phyloP scores from a whole-genome alignment of 1,140 invertebrate species.

The Anoplolepis gracilipes region DNA sequence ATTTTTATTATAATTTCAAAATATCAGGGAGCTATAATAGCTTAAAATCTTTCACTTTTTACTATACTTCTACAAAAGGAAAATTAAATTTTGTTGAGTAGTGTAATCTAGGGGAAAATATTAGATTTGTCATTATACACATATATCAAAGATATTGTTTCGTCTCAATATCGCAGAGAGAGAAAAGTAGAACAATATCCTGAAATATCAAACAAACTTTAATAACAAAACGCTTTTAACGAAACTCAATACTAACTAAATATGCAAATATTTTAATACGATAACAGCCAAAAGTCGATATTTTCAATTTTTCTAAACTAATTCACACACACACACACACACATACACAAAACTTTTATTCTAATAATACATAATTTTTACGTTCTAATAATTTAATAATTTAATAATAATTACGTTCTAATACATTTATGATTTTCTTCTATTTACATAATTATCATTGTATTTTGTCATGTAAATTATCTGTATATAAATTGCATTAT shows the following conservation, averaged over 20 bases:
- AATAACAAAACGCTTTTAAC: neutral
- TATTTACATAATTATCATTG: neutral
- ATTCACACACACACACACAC: neutral
- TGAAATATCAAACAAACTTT: neutral
- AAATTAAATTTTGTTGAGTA: constrained; percentile 48
- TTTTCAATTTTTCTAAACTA: neutral
- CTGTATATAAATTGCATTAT: neutral
- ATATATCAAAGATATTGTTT: constrained; percentile 7
- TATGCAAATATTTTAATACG: neutral
- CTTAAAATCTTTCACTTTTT: neutral
- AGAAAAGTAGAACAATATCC: constrained; percentile 35
- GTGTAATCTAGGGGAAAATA: constrained; percentile 40
- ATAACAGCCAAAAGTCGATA: neutral
- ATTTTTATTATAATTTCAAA: constrained; percentile 1
- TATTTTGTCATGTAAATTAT: neutral
- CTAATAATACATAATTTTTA: neutral
- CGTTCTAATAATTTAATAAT: too few relatives aligned
- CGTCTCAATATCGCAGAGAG: constrained; percentile 33
- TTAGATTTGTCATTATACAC: constrained; percentile 31
- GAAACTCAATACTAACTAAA: neutral
- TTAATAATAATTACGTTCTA: too few relatives aligned
- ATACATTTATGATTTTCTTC: neutral
- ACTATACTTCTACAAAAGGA: constrained; percentile 45
- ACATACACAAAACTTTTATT: neutral
- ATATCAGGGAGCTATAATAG: neutral